phyloP scores from a whole-genome alignment of 2,888 invertebrate genomes.

The Gandaritis pyraliata region DNA sequence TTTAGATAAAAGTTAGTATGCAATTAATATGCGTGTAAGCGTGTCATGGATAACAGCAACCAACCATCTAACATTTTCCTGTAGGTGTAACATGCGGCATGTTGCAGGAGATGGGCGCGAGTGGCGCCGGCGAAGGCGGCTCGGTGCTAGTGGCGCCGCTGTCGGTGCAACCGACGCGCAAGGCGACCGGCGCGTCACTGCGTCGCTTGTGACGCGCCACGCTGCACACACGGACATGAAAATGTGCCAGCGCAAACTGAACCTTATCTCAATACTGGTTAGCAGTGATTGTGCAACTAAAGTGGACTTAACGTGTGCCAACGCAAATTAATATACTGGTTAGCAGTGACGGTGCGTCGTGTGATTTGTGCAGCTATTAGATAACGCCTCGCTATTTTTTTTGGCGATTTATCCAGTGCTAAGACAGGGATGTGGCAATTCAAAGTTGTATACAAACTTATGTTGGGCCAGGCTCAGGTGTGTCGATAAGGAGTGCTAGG shows the following conservation, averaged over 20 bases:
- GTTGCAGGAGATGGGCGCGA: conserved; percentile 89
- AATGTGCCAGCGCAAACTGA: conserved; percentile 8
- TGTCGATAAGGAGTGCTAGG: conserved; percentile 49
- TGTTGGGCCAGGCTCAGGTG: conserved; percentile 46
- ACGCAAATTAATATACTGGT: conserved; percentile 1
- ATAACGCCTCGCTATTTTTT: conserved; percentile 20
- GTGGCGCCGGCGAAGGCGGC: conserved; percentile 79
- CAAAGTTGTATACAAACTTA: conserved; percentile 45
- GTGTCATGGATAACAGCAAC: conserved; percentile 33
- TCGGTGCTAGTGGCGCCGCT: conserved; percentile 90
- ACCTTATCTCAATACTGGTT: conserved; percentile 3
- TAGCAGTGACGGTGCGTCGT: conserved; percentile 14
- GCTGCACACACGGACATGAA: conserved; percentile 1
- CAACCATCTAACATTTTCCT: conserved; percentile 21
- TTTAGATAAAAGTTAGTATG: background rate
- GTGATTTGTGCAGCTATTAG: conserved; percentile 19
- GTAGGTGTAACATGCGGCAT: conserved; percentile 31
- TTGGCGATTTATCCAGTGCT: conserved; percentile 34
- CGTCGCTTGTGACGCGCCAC: conserved; percentile 86
- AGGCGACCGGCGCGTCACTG: conserved; percentile 88
- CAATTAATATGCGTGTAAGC: background rate
- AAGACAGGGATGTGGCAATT: conserved; percentile 55
- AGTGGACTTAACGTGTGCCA: background rate
- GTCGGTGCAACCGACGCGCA: conserved; percentile 93
- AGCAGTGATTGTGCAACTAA: background rate